These are phyloP conservation scores for Eupleurogrammus muticus DNA, from an alignment of 2,797 vertebrate species.

Conservation along the genomic window DNA sequence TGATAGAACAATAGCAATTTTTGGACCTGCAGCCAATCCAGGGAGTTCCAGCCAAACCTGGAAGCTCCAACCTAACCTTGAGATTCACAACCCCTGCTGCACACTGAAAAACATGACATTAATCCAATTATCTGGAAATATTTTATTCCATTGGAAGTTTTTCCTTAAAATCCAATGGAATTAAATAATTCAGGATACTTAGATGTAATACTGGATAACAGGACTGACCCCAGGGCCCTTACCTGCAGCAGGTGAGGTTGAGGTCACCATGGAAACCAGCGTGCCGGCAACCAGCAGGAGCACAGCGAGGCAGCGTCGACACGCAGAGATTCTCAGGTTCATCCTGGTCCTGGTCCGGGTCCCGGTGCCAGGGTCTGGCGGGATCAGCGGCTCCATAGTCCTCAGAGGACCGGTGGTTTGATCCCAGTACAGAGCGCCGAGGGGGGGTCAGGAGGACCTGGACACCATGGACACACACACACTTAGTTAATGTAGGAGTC, in stretches of 20 bases:
- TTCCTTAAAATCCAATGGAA: too few species aligned
- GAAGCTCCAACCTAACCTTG: too few species aligned
- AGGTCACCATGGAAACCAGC: constrained; percentile 71
- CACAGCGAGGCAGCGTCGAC: constrained; percentile 35
- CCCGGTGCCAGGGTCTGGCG: constrained; percentile 12
- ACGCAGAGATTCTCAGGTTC: constrained; percentile 38
- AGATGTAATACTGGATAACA: too few species aligned
- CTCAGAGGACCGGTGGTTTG: constrained; percentile 39
- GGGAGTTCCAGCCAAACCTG: not conserved
- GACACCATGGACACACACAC: not conserved
- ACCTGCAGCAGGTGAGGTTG: constrained; percentile 78
- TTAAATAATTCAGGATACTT: too few species aligned
- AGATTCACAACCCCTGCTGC: too few species aligned
- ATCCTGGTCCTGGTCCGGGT: constrained; percentile 54
- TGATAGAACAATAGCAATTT: too few species aligned
- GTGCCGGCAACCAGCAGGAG: constrained; percentile 63
- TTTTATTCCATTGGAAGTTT: too few species aligned
- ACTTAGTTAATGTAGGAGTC: too few species aligned
- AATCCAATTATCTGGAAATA: too few species aligned
- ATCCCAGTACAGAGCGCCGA: constrained; percentile 9
- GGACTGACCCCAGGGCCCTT: not conserved
- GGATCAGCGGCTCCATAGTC: constrained; percentile 67
- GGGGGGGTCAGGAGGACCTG: constrained; percentile 66
- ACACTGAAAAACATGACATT: too few species aligned
- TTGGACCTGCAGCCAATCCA: not conserved